phyloP scores from a whole-genome alignment of 2,888 invertebrate species.

The Drosophila siamana region DNA sequence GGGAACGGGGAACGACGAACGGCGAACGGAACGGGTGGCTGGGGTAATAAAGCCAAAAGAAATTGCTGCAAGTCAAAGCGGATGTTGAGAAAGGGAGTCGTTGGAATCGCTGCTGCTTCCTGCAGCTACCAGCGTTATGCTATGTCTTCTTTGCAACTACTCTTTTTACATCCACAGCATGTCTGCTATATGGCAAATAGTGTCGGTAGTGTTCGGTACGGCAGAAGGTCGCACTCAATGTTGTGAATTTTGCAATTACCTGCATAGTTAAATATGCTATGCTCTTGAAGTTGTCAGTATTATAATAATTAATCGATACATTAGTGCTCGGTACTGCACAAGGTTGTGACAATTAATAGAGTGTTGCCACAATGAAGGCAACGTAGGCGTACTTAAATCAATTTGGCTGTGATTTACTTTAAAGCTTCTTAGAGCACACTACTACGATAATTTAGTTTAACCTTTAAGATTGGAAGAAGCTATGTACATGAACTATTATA shows the following conservation, averaged over 20 bases:
- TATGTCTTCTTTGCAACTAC: slow-evolving; percentile 50
- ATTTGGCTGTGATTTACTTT: background rate
- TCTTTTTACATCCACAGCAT: slow-evolving; percentile 12
- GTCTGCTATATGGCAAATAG: background rate
- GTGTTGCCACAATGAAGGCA: too few relatives aligned
- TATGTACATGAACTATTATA: too few relatives aligned
- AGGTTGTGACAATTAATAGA: too few relatives aligned
- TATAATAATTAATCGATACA: too few relatives aligned
- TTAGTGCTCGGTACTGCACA: too few relatives aligned
- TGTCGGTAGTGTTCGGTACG: background rate
- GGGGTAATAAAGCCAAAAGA: slow-evolving; percentile 75
- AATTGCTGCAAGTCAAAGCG: slow-evolving; percentile 78
- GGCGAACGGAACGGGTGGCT: background rate
- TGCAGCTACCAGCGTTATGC: slow-evolving; percentile 59
- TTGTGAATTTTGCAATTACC: too few relatives aligned
- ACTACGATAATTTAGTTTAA: too few relatives aligned
- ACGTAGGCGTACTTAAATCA: too few relatives aligned
- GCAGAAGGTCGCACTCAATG: background rate
- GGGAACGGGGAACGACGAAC: too few relatives aligned
- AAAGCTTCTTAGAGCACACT: background rate
- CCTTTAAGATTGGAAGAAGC: too few relatives aligned
- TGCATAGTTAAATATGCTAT: too few relatives aligned
- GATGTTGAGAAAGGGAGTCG: slow-evolving; percentile 75
- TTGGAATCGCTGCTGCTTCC: slow-evolving; percentile 73
- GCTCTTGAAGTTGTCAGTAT: too few relatives aligned